Evolutionary conservation across 2,888 invertebrate genomes (phyloP).

Genomic region (Plebejus melissa): DNA sequence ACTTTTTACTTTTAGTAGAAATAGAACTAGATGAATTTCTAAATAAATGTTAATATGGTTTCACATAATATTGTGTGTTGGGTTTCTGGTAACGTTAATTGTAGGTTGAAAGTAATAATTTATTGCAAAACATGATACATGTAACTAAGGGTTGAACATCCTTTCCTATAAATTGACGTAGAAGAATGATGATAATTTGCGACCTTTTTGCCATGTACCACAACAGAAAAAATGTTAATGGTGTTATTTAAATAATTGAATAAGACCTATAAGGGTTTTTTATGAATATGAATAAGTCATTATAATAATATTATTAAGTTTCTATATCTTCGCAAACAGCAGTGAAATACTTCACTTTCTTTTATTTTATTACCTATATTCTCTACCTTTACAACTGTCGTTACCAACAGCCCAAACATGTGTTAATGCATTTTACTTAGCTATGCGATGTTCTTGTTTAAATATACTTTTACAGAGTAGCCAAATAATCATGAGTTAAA

Average conservation of each 20-base stretch:
- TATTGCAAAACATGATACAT: neutral
- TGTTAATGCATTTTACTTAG: conserved; percentile 28
- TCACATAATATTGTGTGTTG: conserved; percentile 20
- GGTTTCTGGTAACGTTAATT: conserved; percentile 24
- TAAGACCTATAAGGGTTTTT: too few relatives aligned
- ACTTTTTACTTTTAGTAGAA: conserved; percentile 26
- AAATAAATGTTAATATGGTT: conserved; percentile 25
- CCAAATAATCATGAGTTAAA: conserved; percentile 38
- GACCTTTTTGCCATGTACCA: neutral
- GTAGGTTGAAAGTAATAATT: neutral
- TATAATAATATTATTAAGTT: neutral
- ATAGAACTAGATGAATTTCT: conserved; percentile 27
- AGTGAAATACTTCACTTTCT: neutral
- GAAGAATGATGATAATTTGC: too few relatives aligned
- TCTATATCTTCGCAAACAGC: neutral
- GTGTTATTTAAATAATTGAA: too few relatives aligned
- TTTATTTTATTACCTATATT: neutral
- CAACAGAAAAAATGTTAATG: neutral
- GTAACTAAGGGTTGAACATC: too few relatives aligned
- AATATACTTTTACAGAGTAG: conserved; percentile 36
- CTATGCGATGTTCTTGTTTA: conserved; percentile 38
- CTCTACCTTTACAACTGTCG: neutral
- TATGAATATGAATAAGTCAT: too few relatives aligned
- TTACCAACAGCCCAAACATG: conserved; percentile 14
- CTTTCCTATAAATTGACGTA: neutral